A percentile compares a stretch with the other conserved stretches of the same genome.
Conservation (phyloP, 2,113 vertebrate genomes). For the Carettochelys insculpta region DNA sequence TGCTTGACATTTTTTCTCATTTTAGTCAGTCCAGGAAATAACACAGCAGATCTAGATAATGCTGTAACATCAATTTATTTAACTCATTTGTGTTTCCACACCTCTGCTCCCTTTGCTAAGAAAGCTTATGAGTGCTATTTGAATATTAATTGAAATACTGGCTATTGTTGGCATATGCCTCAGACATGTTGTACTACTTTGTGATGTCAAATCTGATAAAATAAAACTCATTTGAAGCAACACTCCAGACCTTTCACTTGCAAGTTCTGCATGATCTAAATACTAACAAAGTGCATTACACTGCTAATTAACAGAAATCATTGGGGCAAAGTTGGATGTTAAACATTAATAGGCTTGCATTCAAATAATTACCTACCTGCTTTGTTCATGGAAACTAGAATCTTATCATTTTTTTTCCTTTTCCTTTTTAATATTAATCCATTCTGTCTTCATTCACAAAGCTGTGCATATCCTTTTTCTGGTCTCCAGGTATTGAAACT, state of each 20-base stretch:
- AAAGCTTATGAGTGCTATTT: background rate
- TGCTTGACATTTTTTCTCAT: conserved; percentile 22
- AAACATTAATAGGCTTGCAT: background rate
- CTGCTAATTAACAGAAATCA: background rate
- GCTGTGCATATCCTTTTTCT: background rate
- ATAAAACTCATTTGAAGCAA: background rate
- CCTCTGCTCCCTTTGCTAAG: background rate
- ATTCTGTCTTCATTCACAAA: background rate
- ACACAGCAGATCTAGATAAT: conserved; percentile 10
- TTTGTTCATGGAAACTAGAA: background rate
- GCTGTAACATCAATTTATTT: background rate
- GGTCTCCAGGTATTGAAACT: background rate
- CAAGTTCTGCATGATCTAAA: background rate
- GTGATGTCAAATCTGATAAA: background rate
- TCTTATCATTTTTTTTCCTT: background rate
- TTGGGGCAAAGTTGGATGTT: background rate
- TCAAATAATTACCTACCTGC: background rate
- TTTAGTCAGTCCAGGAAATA: conserved; percentile 10
- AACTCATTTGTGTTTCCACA: background rate
- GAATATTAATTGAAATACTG: conserved; percentile 35
- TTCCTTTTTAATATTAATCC: too few relatives aligned
- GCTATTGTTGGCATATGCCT: conserved; percentile 2
- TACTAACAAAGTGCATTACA: background rate
- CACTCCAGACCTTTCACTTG: background rate
- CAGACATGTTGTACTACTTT: background rate